Evolutionary conservation across 1,140 invertebrate genomes (phyloP).

Genomic region (Drosophila bocqueti): DNA sequence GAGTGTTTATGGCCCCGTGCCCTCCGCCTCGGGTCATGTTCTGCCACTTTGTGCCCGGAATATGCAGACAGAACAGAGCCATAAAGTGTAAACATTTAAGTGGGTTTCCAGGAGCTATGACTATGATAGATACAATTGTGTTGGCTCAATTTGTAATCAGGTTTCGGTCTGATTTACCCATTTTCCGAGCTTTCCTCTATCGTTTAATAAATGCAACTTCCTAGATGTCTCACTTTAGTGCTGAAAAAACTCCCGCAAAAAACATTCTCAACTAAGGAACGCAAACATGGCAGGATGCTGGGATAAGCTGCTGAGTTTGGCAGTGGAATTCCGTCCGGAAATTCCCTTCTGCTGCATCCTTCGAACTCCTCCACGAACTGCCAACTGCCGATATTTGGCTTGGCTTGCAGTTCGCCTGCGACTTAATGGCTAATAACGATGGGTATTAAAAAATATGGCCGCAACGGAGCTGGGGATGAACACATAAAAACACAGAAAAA

Average conservation of each 20-base stretch:
- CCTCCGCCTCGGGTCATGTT: not conserved
- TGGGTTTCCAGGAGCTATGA: not conserved
- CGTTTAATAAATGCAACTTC: not conserved
- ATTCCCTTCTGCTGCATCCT: slow-evolving; percentile 3
- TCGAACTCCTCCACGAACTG: not conserved
- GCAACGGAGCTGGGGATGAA: slow-evolving; percentile 12
- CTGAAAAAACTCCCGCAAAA: not conserved
- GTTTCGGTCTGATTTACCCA: not conserved
- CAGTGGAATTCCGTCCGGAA: not conserved
- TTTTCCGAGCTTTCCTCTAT: not conserved
- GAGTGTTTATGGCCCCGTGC: slow-evolving; percentile 50
- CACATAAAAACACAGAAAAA: slow-evolving; percentile 21
- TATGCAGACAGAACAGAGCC: slow-evolving; percentile 7
- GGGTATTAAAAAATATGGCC: slow-evolving; percentile 58
- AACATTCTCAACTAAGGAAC: not conserved
- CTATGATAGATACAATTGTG: not conserved
- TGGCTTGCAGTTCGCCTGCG: slow-evolving; percentile 53
- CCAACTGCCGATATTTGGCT: slow-evolving; percentile 32
- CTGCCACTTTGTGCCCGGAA: slow-evolving; percentile 8
- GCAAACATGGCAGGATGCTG: not conserved
- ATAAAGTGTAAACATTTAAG: slow-evolving; percentile 18
- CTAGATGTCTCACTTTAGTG: not conserved
- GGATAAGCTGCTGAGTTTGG: not conserved
- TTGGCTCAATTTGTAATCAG: not conserved
- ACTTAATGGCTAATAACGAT: slow-evolving; percentile 71